Conservation (phyloP, 2,113 vertebrate species). For the Pseudolaguvia tuberculata region DNA sequence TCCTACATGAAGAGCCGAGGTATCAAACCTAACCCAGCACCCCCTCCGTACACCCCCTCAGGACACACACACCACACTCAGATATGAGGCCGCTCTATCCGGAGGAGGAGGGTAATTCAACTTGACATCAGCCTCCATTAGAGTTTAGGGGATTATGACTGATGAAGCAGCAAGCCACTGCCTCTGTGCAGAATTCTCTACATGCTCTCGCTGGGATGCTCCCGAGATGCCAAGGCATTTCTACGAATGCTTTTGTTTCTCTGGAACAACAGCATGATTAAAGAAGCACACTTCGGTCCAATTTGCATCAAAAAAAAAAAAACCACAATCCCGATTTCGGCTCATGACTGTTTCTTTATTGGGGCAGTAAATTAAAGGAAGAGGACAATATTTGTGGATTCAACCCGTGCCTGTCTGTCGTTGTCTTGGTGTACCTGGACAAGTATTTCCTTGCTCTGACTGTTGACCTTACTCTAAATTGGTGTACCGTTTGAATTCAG, state of each 20-base stretch:
- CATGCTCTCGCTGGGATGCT: slow-evolving; percentile 49
- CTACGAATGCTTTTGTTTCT: slow-evolving; percentile 38
- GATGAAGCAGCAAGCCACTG: slow-evolving; percentile 28
- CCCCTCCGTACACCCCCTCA: slow-evolving; percentile 71
- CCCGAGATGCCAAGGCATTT: slow-evolving; percentile 41
- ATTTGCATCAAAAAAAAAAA: background rate
- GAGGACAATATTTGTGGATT: slow-evolving; percentile 60
- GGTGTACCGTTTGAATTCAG: slow-evolving; percentile 51
- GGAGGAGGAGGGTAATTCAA: slow-evolving; percentile 34
- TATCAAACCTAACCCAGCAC: slow-evolving; percentile 74
- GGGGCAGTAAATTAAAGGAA: slow-evolving; percentile 44
- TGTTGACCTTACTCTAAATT: slow-evolving; percentile 59
- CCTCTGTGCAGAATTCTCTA: slow-evolving; percentile 44
- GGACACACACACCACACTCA: slow-evolving; percentile 75
- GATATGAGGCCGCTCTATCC: slow-evolving; percentile 60
- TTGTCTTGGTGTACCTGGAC: slow-evolving; percentile 65
- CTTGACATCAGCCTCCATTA: slow-evolving; percentile 48
- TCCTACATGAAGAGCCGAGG: slow-evolving; percentile 86
- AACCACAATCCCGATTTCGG: slow-evolving; percentile 43
- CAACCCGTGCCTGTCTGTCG: slow-evolving; percentile 71
- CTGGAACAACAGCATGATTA: slow-evolving; percentile 23
- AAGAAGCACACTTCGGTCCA: slow-evolving; percentile 34
- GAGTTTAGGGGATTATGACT: slow-evolving; percentile 50
- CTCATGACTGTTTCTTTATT: slow-evolving; percentile 69
- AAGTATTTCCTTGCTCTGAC: slow-evolving; percentile 47